Evolutionary conservation across 1,140 invertebrate genomes (phyloP).

Genomic region (Drosophila bipectinata): DNA sequence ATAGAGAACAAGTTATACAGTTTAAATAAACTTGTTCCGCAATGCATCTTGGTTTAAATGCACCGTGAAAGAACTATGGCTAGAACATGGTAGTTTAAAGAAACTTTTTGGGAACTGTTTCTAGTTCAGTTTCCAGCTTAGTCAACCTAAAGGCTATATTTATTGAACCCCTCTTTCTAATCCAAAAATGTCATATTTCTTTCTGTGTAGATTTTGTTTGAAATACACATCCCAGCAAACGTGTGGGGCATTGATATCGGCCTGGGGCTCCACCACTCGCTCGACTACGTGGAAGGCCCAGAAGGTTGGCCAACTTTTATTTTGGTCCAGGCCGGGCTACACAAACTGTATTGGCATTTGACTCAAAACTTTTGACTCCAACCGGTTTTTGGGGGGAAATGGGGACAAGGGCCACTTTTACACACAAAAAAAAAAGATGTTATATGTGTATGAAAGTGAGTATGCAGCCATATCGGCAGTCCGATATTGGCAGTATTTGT

Average conservation of each 20-base stretch:
- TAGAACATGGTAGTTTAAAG: not conserved
- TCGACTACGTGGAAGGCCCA: constrained; percentile 45
- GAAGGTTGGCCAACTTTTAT: constrained; percentile 39
- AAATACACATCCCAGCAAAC: constrained; percentile 25
- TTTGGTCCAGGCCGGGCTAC: constrained; percentile 32
- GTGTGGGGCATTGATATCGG: constrained; percentile 73
- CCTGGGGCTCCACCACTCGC: constrained; percentile 49
- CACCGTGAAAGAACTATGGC: constrained; percentile 6
- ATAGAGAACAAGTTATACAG: constrained; percentile 64
- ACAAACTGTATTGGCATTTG: constrained; percentile 80
- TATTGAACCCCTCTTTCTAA: not conserved
- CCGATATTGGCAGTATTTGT: constrained; percentile 44
- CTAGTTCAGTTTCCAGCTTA: not conserved
- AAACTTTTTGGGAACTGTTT: not conserved
- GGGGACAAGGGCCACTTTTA: not conserved
- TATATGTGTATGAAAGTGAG: constrained; percentile 9
- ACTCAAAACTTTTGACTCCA: constrained; percentile 74
- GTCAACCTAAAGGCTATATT: not conserved
- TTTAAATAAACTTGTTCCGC: constrained; percentile 80
- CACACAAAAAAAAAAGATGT: constrained; percentile 10
- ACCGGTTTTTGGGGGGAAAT: not conserved
- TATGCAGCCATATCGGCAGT: constrained; percentile 32
- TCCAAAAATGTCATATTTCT: not conserved
- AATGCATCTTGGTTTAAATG: constrained; percentile 44
- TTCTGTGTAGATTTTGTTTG: constrained; percentile 1